Base-by-base conservation (phyloP, 1,140 invertebrate species). In the Cylas formicarius region DNA sequence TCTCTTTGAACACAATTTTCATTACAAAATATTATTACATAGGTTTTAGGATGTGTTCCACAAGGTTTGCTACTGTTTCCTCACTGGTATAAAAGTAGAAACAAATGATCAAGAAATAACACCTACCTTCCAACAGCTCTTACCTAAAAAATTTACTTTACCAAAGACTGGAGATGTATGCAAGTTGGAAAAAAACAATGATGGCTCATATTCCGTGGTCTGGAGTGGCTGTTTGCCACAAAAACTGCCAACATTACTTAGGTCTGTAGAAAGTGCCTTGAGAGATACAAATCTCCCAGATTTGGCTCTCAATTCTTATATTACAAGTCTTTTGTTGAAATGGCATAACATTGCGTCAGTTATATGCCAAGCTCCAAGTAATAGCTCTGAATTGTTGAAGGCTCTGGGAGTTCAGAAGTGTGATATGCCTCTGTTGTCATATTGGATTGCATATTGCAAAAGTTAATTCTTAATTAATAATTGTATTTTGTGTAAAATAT, bases 381-480 rank as follows among this genome's bases (percentile, higher is more conserved):
- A 46, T 14, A 48, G 48, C 32, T 21, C 48, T 13, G 44, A 56
- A 9, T 21, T 60, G 3, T 40, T 57, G 4, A 31, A 45, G 36
- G 37, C 44, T 39, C 40, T 60, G 21, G 57, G 52, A 14, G 44
- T 60, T 10, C 56, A 56, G 27, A 60, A 57, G 38, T 52, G 47
- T 24, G 55, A 60, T 35, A 44, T 57, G 48, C 56, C 56, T 14
- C 44, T 57, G 24, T 38, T 58, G 37, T 40, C 51, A 5, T 56
- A 60, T 48, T 58, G 55, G 55, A 53, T 49, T 8, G 34, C 53
- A 0, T 52, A 58, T 22, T 57, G 49, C 43, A 49, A 39, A 51
- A 18, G 42, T 19, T 33, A 38, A 41, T n/a, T n/a, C n/a, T n/a
- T n/a, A n/a, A n/a, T n/a, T n/a, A n/a, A n/a, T n/a, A n/a, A n/a